Evolutionary conservation across 2,113 vertebrate genomes (phyloP), one percentile per base, ranked within the genome.

Genomic region (Oostethus manadensis): DNA sequence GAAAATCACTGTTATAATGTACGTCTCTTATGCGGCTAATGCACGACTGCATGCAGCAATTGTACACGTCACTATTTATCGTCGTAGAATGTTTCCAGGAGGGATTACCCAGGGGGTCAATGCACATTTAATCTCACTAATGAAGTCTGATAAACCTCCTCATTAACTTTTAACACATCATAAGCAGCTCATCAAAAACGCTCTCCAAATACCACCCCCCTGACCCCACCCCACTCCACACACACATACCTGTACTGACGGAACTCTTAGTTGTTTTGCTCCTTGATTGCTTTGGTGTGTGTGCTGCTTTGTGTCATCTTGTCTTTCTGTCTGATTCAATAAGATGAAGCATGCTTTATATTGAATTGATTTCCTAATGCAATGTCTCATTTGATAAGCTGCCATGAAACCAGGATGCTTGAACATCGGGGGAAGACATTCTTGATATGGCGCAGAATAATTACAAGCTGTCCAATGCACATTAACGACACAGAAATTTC

Each of bases 181-280:
- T 88, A 81, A 89, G 86, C 84, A 89, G 81, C 84, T 84, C 51
- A 54, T n/a, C n/a, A n/a, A n/a, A n/a, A n/a, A n/a, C n/a, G n/a
- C n/a, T n/a, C n/a, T n/a, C n/a, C n/a, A n/a, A n/a, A n/a, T n/a
- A n/a, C n/a, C n/a, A n/a, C n/a, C n/a, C n/a, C n/a, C n/a, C n/a
- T n/a, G n/a, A n/a, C n/a, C n/a, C n/a, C n/a, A n/a, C n/a, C n/a
- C n/a, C n/a, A n/a, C n/a, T n/a, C n/a, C 53, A 55, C 53, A 55
- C 53, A 55, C n/a, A 55, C 18, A 38, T n/a, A 20, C 33, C 4
- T 14, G 26, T 10, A 35, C 29, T 33, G 51, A 54, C 29, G 17
- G n/a, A 21, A 18, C 53, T 55, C 1, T 9, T 29, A 9, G 51
- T 57, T 71, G 66, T 60, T 70, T 55, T 71, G 60, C 13, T 74